phyloP scores from a whole-genome alignment of 2,888 invertebrate genomes.

The Autographa gamma region DNA sequence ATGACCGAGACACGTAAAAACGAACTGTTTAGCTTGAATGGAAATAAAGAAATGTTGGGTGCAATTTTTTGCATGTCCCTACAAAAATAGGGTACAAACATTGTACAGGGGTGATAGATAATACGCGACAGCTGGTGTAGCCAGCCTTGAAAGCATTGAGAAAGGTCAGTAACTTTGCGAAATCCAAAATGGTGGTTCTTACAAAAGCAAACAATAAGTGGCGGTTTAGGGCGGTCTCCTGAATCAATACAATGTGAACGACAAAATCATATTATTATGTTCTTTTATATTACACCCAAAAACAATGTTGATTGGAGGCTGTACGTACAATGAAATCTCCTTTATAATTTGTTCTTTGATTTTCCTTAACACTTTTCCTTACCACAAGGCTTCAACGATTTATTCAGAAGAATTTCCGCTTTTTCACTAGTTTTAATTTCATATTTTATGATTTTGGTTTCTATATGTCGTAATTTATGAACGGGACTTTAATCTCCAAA shows the following conservation, averaged over 20 bases:
- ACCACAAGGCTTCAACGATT: background rate
- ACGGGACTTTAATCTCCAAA: no score
- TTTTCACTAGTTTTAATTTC: background rate
- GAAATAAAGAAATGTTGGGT: background rate
- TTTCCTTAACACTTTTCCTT: slow-evolving; percentile 38
- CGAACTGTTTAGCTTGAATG: no score
- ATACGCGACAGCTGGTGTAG: slow-evolving; percentile 9
- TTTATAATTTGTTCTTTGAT: slow-evolving; percentile 13
- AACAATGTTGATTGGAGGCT: background rate
- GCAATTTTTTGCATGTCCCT: background rate
- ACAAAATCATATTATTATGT: slow-evolving; percentile 1
- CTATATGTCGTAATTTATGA: no score
- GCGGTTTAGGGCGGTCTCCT: background rate
- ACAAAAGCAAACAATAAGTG: slow-evolving; percentile 5
- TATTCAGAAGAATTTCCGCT: slow-evolving; percentile 9
- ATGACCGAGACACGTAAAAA: background rate
- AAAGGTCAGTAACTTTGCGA: slow-evolving; percentile 28
- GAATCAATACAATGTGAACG: background rate
- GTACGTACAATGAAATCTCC: background rate
- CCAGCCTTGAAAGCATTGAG: slow-evolving; percentile 30
- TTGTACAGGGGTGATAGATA: slow-evolving; percentile 21
- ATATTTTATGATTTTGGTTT: no score
- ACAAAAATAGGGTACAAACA: background rate
- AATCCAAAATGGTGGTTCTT: slow-evolving; percentile 7
- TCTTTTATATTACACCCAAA: background rate